Evolutionary conservation across 2,888 invertebrate species (phyloP), one percentile per base, ranked within the genome.

Genomic region (Heliconius ismenius): DNA sequence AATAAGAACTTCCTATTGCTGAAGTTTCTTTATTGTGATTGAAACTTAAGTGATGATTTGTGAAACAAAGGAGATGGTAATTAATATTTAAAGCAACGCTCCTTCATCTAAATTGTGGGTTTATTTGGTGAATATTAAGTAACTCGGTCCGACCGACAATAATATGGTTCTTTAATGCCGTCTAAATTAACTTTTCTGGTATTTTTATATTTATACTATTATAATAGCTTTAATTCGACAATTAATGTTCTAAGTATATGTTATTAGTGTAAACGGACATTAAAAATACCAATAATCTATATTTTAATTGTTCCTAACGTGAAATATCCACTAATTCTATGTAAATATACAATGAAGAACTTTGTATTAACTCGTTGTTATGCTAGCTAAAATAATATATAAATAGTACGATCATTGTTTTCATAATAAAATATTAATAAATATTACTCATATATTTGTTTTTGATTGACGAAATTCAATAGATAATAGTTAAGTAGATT

Each of bases 71-170:
- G 80, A 81, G 80, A 76, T 79, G 75, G 80, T 80, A 83, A 84
- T 84, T 85, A 82, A 83, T 83, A 83, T 83, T 83, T 82, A 82
- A 81, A 82, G 78, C 79, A 80, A 79, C 80, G 81, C 81, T 80
- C 78, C 78, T 80, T 79, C 78, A 79, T 75, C 78, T 75, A 81
- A 81, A 78, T 81, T 80, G 79, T 79, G 79, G 78, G 76, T 80
- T 79, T 80, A 79, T 80, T 81, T 78, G 67, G 79, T 74, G 77
- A 77, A 77, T 80, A 77, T 77, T 75, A 78, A 81, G 78, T 76
- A 54, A 72, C 49, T 74, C 39, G 73, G 63, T 69, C 69, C 58
- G 26, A 58, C n/a, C 58, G n/a, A 58, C n/a, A 75, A 70, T 77
- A 69, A 79, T 64, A 64, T 75, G 75, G 63, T 74, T 79, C 26